Conservation (phyloP, 23 tunicate genomes). For the Ciona savignyi region DNA sequence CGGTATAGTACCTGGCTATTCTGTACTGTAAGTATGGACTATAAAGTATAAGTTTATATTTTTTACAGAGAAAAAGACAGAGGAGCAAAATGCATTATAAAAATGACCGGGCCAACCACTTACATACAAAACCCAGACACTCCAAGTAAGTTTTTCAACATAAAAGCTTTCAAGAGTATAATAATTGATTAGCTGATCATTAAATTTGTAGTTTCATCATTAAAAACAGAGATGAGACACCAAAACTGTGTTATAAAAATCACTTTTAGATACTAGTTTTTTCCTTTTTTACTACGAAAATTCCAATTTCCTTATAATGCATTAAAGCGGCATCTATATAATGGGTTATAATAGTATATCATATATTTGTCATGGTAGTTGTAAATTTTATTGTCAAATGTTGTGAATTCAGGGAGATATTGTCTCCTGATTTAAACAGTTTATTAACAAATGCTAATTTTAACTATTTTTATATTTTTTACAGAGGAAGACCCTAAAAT, state of each 20-base stretch:
- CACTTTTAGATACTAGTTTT: too few relatives aligned
- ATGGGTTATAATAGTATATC: neutral
- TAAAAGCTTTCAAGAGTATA: too few relatives aligned
- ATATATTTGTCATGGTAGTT: neutral
- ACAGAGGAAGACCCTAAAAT: constrained; percentile 72
- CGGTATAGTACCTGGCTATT: neutral
- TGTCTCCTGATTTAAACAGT: neutral
- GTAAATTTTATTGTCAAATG: too few relatives aligned
- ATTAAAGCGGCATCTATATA: too few relatives aligned
- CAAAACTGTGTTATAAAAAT: too few relatives aligned
- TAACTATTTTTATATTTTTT: constrained; percentile 20
- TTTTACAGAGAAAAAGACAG: constrained; percentile 79
- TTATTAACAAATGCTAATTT: neutral
- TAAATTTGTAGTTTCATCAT: too few relatives aligned
- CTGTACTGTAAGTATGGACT: neutral
- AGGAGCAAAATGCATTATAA: constrained; percentile 55
- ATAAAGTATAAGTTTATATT: neutral
- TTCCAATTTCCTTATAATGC: too few relatives aligned
- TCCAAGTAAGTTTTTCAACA: constrained; percentile 87
- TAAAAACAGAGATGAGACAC: too few relatives aligned
- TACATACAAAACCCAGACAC: constrained; percentile 73
- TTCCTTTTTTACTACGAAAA: too few relatives aligned
- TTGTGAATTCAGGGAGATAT: neutral
- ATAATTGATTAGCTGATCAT: too few relatives aligned
- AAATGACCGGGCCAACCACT: constrained; percentile 67